These are phyloP conservation scores for Scytalopus superciliaris DNA, from an alignment of 2,113 vertebrate genomes.

Conservation along the genomic window DNA sequence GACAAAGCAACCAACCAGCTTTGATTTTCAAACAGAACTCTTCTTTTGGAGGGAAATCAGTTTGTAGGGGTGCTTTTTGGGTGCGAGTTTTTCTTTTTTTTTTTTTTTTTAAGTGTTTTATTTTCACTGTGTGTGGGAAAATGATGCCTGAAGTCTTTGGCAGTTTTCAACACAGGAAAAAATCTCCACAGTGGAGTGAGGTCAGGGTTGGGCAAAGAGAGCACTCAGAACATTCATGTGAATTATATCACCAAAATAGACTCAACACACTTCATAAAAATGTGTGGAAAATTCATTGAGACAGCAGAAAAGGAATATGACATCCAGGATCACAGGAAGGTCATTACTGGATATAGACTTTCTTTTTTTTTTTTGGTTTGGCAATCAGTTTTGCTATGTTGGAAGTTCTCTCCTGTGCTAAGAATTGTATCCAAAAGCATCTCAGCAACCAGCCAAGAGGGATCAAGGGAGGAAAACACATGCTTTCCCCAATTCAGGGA, in stretches of 20 bases:
- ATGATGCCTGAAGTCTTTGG: background rate
- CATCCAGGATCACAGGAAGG: background rate
- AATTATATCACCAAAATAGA: background rate
- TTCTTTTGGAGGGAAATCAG: background rate
- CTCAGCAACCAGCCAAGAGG: slow-evolving; percentile 37
- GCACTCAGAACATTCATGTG: background rate
- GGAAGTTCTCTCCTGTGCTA: background rate
- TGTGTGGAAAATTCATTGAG: background rate
- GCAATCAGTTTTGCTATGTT: background rate
- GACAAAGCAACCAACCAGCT: background rate
- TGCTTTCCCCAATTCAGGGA: background rate
- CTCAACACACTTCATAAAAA: background rate
- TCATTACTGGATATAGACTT: background rate
- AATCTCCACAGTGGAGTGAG: background rate
- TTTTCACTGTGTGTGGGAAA: background rate
- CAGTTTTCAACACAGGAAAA: background rate
- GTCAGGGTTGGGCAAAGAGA: background rate
- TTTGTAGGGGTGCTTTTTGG: background rate
- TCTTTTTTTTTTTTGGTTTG: background rate
- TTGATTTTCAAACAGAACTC: background rate
- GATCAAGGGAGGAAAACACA: slow-evolving; percentile 16
- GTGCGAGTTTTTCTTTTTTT: too few species aligned
- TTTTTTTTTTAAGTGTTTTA: background rate
- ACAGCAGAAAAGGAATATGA: background rate
- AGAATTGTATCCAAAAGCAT: slow-evolving; percentile 36